Base-by-base conservation (phyloP, 2,113 vertebrate species). In the Isichthys henryi region DNA sequence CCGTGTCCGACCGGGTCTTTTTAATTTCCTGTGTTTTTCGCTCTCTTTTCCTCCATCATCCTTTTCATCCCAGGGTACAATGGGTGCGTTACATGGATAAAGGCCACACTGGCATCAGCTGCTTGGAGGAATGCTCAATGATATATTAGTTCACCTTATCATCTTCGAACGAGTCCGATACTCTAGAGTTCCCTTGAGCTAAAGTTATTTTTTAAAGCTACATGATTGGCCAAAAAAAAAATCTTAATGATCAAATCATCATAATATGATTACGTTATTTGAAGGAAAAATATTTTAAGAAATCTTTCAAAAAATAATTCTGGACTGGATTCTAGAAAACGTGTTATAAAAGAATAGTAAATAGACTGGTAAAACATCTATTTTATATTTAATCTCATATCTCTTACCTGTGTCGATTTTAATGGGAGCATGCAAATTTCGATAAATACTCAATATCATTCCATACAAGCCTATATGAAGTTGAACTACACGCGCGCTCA, bases 181-280 rank as follows among this genome's bases (percentile, higher is more conserved):
- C 90, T 91, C 94, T 92, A 92, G 92, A 27, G 43, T 90, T 88
- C 43, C 15, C 87, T 86, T 13, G 45, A 50, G 86, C 74, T 45
- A 49, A 77, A 91, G 85, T 91, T n/a, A n/a, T n/a, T 62, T 62
- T 92, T 95, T 95, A 95, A 95, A 95, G 95, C 11, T 89, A 1
- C 62, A 89, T 85, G 15, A 23, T 48, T 31, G 5, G n/a, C 3
- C 10, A 9, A 88, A 87, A 31, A 31, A 45, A 11, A 17, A 62
- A 43, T 15, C 39, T 19, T 50, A 27, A 50, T 84, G 1, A 84
- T 46, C 21, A 84, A 23, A 45, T 48, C 19, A 46, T 8, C 39
- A 48, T 46, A 84, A n/a, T n/a, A 84, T 48, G 45, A 46, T 21
- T 46, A 46, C 80, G 21, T 83, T 83, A 83, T 83, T 48, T 83